Evolutionary conservation across 92 coral and sea anemone genomes (phyloP), one percentile per base, ranked within the genome.

Genomic region (Metridium senile): DNA sequence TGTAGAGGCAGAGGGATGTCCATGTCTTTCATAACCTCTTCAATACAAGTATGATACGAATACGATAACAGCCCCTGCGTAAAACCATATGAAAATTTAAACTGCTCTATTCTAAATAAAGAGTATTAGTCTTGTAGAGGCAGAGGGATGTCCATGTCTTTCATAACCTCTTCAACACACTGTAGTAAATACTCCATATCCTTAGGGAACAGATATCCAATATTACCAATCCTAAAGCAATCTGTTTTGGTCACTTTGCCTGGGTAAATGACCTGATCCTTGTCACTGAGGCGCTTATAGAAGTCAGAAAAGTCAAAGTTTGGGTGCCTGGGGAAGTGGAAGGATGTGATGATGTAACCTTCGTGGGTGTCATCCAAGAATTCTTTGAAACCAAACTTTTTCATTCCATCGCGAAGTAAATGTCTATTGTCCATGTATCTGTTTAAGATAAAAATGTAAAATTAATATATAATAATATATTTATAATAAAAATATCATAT

Each of bases 291-390:
- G 54, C 89, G 92, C 35, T 66, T 82, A 85, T 94, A 94, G 88
- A 94, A 94, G 30, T 91, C 93, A 21, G 76, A 82, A 74, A 94
- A 94, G 63, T 82, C 74, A 81, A 83, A 94, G 88, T 94, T 94
- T 3, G 94, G 90, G 74, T 94, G 98, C 58, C 76, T 80, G 70
- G 98, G 98, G 62, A 72, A 91, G 89, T 81, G 85, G 88, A 69
- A 94, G 0, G 98, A 94, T 0, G 98, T 94, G 46, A 94, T 94
- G 63, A 94, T 94, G 85, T 94, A 94, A 19, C 98, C 98, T 74
- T 94, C 94, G 35, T 92, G 94, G 28, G 94, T 86, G 70, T 94
- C 94, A 47, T 94, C 93, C 23, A 94, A 85, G 58, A 94, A 93
- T 71, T 91, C 96, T 76, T 81, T 84, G 93, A 89, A 94, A 43